These are phyloP conservation scores for Brenthis hecate DNA, from an alignment of 2,888 invertebrate species.

Conservation along the genomic window DNA sequence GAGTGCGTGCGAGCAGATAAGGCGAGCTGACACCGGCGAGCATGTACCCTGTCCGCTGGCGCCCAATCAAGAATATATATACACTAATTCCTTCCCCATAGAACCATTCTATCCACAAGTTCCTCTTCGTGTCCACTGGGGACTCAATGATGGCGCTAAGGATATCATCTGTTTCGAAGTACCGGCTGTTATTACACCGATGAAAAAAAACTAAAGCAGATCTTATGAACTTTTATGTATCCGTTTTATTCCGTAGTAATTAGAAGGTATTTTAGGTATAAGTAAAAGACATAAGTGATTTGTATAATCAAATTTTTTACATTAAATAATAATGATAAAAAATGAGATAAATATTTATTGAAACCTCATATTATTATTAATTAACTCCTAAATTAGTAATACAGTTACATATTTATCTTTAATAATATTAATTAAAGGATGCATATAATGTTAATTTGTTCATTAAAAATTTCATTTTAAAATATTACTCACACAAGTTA, in stretches of 20 bases:
- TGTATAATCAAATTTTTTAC: constrained; percentile 5
- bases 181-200: constrained; percentile 79
- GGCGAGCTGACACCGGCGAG: constrained; percentile 64
- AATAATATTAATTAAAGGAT: background rate
- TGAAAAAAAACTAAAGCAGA: constrained; percentile 11
- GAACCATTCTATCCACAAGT: constrained; percentile 72
- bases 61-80: constrained; percentile 84
- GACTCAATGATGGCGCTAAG: constrained; percentile 69
- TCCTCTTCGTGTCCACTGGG: constrained; percentile 84
- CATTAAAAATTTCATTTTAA: background rate
- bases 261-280: background rate
- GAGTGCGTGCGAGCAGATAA: constrained; percentile 83
- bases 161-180: constrained; percentile 85
- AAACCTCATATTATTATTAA: background rate
- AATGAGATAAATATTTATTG: background rate
- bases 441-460: background rate
- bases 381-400: background rate
- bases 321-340: constrained; percentile 1
- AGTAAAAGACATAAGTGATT: constrained; percentile 4
- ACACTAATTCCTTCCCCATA: constrained; percentile 82
- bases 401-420: background rate
- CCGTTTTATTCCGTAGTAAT: too few relatives aligned
- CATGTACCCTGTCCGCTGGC: constrained; percentile 85
- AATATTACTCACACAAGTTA: too few relatives aligned
- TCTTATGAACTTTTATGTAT: constrained; percentile 1